Evolutionary conservation across 2,113 vertebrate species (phyloP).

Genomic region (Micronycteris hirsuta): DNA sequence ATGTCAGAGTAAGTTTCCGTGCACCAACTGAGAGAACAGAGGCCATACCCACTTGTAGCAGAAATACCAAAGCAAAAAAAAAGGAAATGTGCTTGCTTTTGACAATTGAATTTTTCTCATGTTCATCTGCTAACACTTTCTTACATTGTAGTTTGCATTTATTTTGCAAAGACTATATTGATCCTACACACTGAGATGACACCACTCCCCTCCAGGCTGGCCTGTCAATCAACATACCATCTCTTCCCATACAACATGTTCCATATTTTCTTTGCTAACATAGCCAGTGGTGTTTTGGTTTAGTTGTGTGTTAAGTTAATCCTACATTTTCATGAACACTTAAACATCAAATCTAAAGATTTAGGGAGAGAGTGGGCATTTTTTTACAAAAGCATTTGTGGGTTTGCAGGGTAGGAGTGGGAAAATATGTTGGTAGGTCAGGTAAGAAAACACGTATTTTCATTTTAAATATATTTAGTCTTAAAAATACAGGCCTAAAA

Average conservation of each 20-base stretch:
- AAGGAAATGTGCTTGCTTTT: slow-evolving; percentile 62
- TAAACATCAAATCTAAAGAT: slow-evolving; percentile 67
- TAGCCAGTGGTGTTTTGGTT: slow-evolving; percentile 80
- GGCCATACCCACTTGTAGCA: slow-evolving; percentile 56
- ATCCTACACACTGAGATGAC: slow-evolving; percentile 72
- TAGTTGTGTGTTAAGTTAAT: slow-evolving; percentile 58
- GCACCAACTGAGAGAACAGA: slow-evolving; percentile 46
- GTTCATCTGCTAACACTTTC: slow-evolving; percentile 75
- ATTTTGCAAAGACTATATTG: slow-evolving; percentile 77
- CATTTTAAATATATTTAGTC: neutral
- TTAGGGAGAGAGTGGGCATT: neutral
- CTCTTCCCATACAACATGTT: slow-evolving; percentile 76
- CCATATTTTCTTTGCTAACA: slow-evolving; percentile 80
- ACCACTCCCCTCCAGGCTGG: slow-evolving; percentile 78
- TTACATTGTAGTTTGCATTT: slow-evolving; percentile 72
- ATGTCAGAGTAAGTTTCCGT: neutral
- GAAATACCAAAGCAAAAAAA: slow-evolving; percentile 54
- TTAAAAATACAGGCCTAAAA: neutral
- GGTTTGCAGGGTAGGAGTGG: too few species aligned
- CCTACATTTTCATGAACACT: slow-evolving; percentile 72
- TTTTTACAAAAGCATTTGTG: neutral
- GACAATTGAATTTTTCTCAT: slow-evolving; percentile 72
- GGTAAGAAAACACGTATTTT: neutral
- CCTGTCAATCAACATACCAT: slow-evolving; percentile 70
- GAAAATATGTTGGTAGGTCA: neutral